Evolutionary conservation across 2,888 invertebrate genomes (phyloP), one percentile per base, ranked within the genome.

Genomic region (Sinhomidia bicolor): DNA sequence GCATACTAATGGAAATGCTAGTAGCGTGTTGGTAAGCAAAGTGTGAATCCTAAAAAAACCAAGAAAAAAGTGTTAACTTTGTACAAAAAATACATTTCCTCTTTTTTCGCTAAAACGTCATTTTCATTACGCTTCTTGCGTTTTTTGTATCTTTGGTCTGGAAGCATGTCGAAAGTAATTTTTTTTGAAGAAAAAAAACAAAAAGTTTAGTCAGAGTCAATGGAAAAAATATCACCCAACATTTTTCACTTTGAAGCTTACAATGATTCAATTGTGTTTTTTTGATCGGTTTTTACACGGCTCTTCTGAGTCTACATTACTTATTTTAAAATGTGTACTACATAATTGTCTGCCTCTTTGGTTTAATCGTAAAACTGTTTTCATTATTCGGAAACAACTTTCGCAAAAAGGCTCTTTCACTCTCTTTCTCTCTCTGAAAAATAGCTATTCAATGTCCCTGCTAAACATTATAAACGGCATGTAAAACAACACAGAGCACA

Each of bases 91-190:
- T 62, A 29, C 62, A 62, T 32, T 4, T 14, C 3, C 4, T 26
- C 10, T 10, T 62, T 32, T 29, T 62, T 17, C 2, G 0, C 36
- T 23, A 23, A 36, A 36, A 68, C n/a, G 0, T 20, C 1, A 5
- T 68, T 17, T 68, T 68, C 32, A 51, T 51, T n/a, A 36, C 65
- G 36, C 23, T n/a, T 44, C 14, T 71, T 71, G 23, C 17, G 23
- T 51, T 47, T 74, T 51, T 14, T 17, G 74, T 74, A 23, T 23
- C n/a, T 74, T 9, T 26, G 47, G 47, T 74, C 74, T 74, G 74
- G 74, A 74, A 26, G 47, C 74, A 47, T 74, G 26, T 51, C 74
- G 74, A 47, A 74, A 47, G 14, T 26, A 41, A 71, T 44, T 71
- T 17, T 20, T 71, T 44, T 68, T 41, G 4, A 0, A 6, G 20